Base-by-base conservation (phyloP, 1,140 invertebrate species). In the Neodiprion pinetum region DNA sequence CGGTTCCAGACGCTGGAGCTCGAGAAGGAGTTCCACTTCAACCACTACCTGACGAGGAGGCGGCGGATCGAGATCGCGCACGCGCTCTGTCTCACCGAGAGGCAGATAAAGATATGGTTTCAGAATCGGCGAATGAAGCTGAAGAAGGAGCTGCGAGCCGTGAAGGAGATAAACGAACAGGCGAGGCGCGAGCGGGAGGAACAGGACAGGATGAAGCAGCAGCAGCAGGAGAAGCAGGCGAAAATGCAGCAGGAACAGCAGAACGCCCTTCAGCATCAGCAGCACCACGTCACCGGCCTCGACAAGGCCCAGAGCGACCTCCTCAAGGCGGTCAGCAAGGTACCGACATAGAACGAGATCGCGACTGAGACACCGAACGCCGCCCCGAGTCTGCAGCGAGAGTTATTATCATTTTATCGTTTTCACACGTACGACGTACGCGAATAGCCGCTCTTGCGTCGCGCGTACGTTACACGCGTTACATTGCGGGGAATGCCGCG, bases 11-110 rank as follows among this genome's bases (percentile, higher is more conserved):
- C 96, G 1, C 88, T 97, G 84, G 96, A 98, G 86, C 91, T 98
- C 85, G 98, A 99, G 88, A 99, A 99, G 89, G 98, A 99, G 90
- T 99, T 99, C 88, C 97, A 99, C 88, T 99, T 98, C 90, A 99
- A 98, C 89, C 96, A 98, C 83, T 99, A 99, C 89, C 91, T 99
- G 85, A 99, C 97, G 79, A 92, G 97, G 84, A 92, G 97, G 86
- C 93, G 97, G 85, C 93, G 97, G 89, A 98, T 99, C 90, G 97
- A 99, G 89, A 98, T 99, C 80, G 97, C 97, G 10, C 97, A 98
- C 88, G 96, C 97, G 49, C 92, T 99, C 12, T 98, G 97, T 87
- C 92, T 99, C 70, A 98, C 97, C 74, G 97, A 99, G 89, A 91
- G 97, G 78, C 97, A 99, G 90, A 98, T 98, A 83, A 98, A 98